Conservation (phyloP, 2,797 vertebrate genomes). For the Pterois miles region DNA sequence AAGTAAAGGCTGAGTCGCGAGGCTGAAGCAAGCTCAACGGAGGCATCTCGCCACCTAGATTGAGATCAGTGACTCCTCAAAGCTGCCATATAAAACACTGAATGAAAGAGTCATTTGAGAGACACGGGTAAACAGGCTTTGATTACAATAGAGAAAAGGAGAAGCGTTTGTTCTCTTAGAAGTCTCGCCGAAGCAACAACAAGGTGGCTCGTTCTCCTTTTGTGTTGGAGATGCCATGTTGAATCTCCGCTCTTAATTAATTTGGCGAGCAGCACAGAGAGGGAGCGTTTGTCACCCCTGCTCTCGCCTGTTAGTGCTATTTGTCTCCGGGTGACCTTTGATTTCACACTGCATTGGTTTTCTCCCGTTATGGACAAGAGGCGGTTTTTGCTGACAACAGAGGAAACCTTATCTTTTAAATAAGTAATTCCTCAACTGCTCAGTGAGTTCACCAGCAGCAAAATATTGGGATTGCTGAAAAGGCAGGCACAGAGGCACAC, state of each 20-base stretch:
- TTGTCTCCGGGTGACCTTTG: conserved; percentile 86
- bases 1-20: conserved; percentile 54
- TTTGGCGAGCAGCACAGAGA: conserved; percentile 72
- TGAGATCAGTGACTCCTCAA: conserved; percentile 77
- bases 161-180: conserved; percentile 64
- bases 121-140: conserved; percentile 65
- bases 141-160: conserved; percentile 61
- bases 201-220: conserved; percentile 56
- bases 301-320: conserved; percentile 80
- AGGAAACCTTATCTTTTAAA: conserved; percentile 89
- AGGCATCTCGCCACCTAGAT: conserved; percentile 63
- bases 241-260: conserved; percentile 83
- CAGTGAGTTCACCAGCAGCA: conserved; percentile 82
- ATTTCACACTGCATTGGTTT: conserved; percentile 87
- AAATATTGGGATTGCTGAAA: conserved; percentile 87
- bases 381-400: conserved; percentile 85
- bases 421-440: conserved; percentile 88
- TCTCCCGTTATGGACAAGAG: conserved; percentile 84
- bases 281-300: conserved; percentile 77
- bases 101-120: conserved; percentile 70
- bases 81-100: conserved; percentile 74
- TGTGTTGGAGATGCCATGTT: conserved; percentile 73
- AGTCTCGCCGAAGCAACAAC: conserved; percentile 69
- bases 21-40: conserved; percentile 51
- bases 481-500: conserved; percentile 74